Evolutionary conservation across 1,140 invertebrate species (phyloP), one percentile per base, ranked within the genome.

Genomic region (Nasonia vitripennis): DNA sequence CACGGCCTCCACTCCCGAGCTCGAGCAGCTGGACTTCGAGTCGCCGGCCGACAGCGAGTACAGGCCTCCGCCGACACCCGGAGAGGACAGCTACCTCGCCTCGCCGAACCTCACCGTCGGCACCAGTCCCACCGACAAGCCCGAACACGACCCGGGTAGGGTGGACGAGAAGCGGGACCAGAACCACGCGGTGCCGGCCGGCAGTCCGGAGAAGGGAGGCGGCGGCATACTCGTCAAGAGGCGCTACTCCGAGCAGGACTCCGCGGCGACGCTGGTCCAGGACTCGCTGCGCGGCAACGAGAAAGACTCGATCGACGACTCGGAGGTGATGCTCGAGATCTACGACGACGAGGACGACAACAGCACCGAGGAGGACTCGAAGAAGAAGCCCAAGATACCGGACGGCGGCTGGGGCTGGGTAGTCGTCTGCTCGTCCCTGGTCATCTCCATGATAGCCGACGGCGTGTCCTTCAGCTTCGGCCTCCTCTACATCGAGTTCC

Each of bases 401-500:
- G 96, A 97, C 89, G 96, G 96, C 23, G 96, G 96, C 1, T 97
- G 96, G 96, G 96, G 96, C 31, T 97, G 96, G 96, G 95, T 98
- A 78, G 94, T 98, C 89, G 94, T 98, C 81, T 96, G 96, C 91
- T 94, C 97, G 91, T 96, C 97, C 0, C 98, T 99, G 88, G 94
- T 98, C 62, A 96, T 98, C 68, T 98, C 97, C 37, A 95, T 98
- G 92, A 97, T 99, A n/a, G 97, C 98, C n/a, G 98, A 99, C 91
- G 98, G 98, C 0, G 96, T 99, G 12, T 97, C 97, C 48, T 98
- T 98, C 90, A 98, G 98, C 0, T 98, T 99, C 91, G 98, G 98
- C 0, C 93, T 99, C 0, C 95, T 99, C 20, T 98, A 97, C 89
- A 96, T 96, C 0, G 96, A 98, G 89, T 97, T 99, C 89, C 93